These are phyloP conservation scores for Entomobrya proxima DNA, from an alignment of 2,888 invertebrate species.

Conservation along the genomic window DNA sequence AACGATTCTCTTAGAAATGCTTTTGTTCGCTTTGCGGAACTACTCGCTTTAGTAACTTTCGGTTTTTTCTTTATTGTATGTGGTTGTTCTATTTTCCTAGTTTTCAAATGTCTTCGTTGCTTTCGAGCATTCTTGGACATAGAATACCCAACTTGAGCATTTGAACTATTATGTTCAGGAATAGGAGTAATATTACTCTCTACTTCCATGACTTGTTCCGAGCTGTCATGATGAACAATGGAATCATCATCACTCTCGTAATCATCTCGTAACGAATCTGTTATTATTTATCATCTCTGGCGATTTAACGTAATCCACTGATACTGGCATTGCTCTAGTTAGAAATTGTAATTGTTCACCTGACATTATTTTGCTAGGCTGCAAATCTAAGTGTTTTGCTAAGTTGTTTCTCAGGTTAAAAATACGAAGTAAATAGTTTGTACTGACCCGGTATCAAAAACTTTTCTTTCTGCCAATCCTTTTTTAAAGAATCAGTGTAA, in stretches of 20 bases:
- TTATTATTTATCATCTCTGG: neutral
- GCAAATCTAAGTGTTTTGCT: neutral
- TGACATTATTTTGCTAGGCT: neutral
- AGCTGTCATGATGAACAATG: neutral
- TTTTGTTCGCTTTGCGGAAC: no score
- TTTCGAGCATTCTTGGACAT: neutral
- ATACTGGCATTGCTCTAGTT: neutral
- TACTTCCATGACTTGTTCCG: neutral
- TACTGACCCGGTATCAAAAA: neutral
- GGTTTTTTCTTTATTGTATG: no score
- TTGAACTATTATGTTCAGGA: neutral
- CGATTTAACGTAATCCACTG: neutral
- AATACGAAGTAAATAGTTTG: neutral
- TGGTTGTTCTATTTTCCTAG: no score
- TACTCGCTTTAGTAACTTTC: no score
- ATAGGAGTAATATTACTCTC: neutral
- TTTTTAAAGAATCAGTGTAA: neutral
- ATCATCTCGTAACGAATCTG: neutral
- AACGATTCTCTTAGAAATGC: no score
- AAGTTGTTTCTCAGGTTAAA: constrained; percentile 13
- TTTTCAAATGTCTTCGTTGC: neutral
- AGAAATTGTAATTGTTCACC: neutral
- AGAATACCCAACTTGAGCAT: neutral
- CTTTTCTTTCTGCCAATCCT: neutral
- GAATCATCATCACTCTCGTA: neutral